Evolutionary conservation across 2,888 invertebrate species (phyloP).

Genomic region (Hirudinaria manillensis): DNA sequence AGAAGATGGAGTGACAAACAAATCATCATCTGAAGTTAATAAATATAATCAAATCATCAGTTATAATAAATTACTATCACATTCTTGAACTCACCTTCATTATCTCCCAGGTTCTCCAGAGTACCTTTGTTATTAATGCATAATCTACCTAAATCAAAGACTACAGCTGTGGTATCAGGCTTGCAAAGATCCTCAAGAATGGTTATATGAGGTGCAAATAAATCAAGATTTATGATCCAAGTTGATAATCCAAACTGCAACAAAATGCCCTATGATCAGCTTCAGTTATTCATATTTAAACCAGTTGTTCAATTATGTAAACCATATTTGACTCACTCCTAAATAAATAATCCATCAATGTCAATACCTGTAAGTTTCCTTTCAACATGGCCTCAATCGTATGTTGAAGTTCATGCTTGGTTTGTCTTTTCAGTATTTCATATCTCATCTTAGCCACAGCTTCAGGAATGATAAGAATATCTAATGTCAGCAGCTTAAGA

Average conservation of each 20-base stretch:
- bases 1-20: constrained; percentile 55
- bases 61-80: background rate
- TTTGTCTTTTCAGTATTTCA: constrained; percentile 63
- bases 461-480: constrained; percentile 19
- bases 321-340: too few relatives aligned
- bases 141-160: constrained; percentile 84
- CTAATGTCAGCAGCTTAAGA: too few relatives aligned
- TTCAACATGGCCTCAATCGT: constrained; percentile 64
- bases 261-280: too few relatives aligned
- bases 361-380: constrained; percentile 46
- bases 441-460: constrained; percentile 49
- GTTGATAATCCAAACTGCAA: constrained; percentile 42
- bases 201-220: constrained; percentile 83
- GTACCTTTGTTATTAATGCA: constrained; percentile 56
- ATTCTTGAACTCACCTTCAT: background rate
- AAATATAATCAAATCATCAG: background rate
- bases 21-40: constrained; percentile 41
- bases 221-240: constrained; percentile 83
- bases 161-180: constrained; percentile 57
- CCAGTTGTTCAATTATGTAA: too few relatives aligned
- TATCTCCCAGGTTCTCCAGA: constrained; percentile 12
- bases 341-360: background rate
- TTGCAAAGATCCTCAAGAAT: constrained; percentile 65
- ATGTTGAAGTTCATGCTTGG: constrained; percentile 68
- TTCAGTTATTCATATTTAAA: too few relatives aligned